Conservation (phyloP, 2,888 invertebrate species). For the Drosophila neotestacea region DNA sequence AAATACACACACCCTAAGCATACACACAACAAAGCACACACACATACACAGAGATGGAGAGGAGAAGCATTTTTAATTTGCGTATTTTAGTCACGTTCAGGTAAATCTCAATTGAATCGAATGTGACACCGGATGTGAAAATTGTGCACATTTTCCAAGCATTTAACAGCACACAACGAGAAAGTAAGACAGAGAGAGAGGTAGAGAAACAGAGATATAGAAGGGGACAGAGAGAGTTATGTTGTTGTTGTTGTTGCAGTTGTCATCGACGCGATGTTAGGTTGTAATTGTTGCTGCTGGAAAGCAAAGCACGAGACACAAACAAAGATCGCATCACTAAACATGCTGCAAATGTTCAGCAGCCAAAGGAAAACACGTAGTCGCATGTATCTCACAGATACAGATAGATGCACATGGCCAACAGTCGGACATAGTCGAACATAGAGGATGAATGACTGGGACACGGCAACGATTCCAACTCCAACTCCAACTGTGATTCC, state of each 20-base stretch:
- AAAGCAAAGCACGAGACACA: slow-evolving; percentile 78
- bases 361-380: slow-evolving; percentile 73
- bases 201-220: neutral
- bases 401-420: slow-evolving; percentile 36
- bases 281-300: slow-evolving; percentile 53
- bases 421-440: slow-evolving; percentile 2
- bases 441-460: slow-evolving; percentile 42
- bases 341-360: slow-evolving; percentile 72
- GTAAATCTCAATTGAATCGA: slow-evolving; percentile 83
- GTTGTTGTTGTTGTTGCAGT: slow-evolving; percentile 39
- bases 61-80: slow-evolving; percentile 74
- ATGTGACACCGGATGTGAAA: slow-evolving; percentile 83
- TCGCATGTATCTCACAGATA: slow-evolving; percentile 59
- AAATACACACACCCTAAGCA: slow-evolving; percentile 13
- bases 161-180: slow-evolving; percentile 58
- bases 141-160: slow-evolving; percentile 81
- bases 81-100: slow-evolving; percentile 82
- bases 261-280: slow-evolving; percentile 31
- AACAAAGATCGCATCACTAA: slow-evolving; percentile 79
- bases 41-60: slow-evolving; percentile 8
- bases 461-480: slow-evolving; percentile 2
- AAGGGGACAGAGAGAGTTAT: slow-evolving; percentile 23
- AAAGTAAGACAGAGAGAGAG: slow-evolving; percentile 16
- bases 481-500: neutral
- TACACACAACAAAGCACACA: slow-evolving; percentile 15